Conservation (phyloP, 2,797 vertebrate species). For the Cheirogaleus major region DNA sequence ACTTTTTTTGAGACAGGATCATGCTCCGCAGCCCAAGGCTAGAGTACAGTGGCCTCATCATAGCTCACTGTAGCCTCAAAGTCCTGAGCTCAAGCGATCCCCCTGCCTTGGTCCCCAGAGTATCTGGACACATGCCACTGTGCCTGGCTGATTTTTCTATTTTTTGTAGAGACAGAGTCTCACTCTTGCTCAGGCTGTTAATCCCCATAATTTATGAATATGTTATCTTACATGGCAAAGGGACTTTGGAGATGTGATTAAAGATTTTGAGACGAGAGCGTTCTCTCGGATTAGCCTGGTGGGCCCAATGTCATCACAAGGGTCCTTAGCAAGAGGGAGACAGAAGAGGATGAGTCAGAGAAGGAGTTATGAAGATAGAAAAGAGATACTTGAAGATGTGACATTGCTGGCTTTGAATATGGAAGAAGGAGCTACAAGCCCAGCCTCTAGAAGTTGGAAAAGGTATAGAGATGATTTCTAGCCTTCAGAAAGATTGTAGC, state of each 20-base stretch:
- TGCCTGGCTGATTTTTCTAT: not conserved
- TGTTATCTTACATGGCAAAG: not conserved
- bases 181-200: not conserved
- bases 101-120: not conserved
- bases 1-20: not conserved
- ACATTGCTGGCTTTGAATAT: not conserved
- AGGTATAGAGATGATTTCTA: not conserved
- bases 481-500: not conserved
- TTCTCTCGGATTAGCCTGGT: not conserved
- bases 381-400: not conserved
- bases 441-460: not conserved
- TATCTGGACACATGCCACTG: not conserved
- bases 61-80: not conserved
- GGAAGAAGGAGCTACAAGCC: not conserved
- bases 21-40: not conserved
- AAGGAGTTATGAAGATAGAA: not conserved
- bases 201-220: not conserved
- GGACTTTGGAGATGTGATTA: not conserved
- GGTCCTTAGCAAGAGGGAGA: not conserved
- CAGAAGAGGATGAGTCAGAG: too few relatives aligned
- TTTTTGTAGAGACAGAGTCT: not conserved
- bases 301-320: not conserved
- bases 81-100: not conserved
- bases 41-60: not conserved
- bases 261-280: not conserved